These are phyloP conservation scores for Mayetiola destructor DNA, from an alignment of 2,888 invertebrate species.

Conservation along the genomic window DNA sequence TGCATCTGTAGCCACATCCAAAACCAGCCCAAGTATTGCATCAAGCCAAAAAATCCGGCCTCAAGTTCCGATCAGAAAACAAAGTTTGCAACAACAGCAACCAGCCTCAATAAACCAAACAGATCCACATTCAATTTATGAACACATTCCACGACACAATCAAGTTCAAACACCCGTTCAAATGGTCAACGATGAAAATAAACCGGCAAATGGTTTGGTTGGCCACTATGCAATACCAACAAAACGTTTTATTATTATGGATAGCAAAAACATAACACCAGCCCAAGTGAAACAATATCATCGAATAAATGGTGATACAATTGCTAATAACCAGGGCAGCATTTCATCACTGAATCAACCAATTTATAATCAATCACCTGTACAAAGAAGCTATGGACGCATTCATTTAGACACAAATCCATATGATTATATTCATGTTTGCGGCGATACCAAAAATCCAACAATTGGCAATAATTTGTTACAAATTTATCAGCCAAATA, in stretches of 20 bases:
- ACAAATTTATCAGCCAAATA: constrained; percentile 17
- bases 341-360: constrained; percentile 1
- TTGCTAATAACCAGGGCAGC: neutral
- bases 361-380: neutral
- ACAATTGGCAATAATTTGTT: constrained; percentile 16
- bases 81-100: constrained; percentile 25
- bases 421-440: constrained; percentile 24
- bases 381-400: neutral
- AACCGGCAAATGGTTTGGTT: constrained; percentile 17
- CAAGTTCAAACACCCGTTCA: neutral
- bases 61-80: constrained; percentile 30
- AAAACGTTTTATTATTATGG: constrained; percentile 28
- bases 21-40: constrained; percentile 15
- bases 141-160: neutral
- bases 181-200: constrained; percentile 15
- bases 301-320: neutral
- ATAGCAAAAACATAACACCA: constrained; percentile 28
- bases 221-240: constrained; percentile 19
- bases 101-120: constrained; percentile 23
- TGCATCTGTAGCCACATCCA: constrained; percentile 26
- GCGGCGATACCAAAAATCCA: neutral
- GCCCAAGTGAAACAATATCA: constrained; percentile 17
- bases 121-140: constrained; percentile 29
- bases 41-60: constrained; percentile 23
- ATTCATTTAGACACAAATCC: constrained; percentile 19